These are phyloP conservation scores for Syngnathus acus DNA, from an alignment of 2,797 vertebrate species.

Conservation along the genomic window DNA sequence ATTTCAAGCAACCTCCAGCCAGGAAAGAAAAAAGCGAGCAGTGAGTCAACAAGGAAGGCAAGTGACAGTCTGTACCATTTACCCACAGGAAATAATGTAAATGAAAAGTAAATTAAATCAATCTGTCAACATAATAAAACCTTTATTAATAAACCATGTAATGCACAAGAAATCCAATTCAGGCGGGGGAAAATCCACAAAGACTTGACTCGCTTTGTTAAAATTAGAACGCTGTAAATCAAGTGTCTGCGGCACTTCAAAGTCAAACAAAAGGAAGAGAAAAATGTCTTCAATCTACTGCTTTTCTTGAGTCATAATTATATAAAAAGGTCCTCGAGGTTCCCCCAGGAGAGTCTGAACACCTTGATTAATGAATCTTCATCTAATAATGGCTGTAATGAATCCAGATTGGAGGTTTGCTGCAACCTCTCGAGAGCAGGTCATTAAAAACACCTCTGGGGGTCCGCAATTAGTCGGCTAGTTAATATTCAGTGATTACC, in stretches of 20 bases:
- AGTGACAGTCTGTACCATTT: slow-evolving; percentile 1
- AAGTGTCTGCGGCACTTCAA: not conserved
- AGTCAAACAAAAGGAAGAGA: slow-evolving; percentile 9
- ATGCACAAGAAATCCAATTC: not conserved
- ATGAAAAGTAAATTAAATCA: not conserved
- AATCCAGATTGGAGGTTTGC: slow-evolving; percentile 40
- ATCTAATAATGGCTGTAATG: slow-evolving; percentile 35
- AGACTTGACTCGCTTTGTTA: not conserved
- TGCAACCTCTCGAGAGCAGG: slow-evolving; percentile 31
- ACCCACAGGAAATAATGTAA: not conserved
- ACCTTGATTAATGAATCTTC: slow-evolving; percentile 55
- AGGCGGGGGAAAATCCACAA: not conserved
- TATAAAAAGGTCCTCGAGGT: slow-evolving; percentile 36
- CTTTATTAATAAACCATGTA: not conserved
- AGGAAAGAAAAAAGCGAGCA: slow-evolving; percentile 11
- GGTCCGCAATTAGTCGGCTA: slow-evolving; percentile 41
- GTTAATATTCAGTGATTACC: slow-evolving; percentile 46
- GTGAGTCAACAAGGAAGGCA: slow-evolving; percentile 31
- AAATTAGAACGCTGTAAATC: not conserved
- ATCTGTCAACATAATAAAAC: not conserved
- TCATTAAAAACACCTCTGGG: slow-evolving; percentile 38
- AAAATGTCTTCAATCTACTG: slow-evolving; percentile 19
- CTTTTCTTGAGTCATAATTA: slow-evolving; percentile 40
- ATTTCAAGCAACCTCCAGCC: slow-evolving; percentile 50
- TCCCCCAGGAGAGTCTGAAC: slow-evolving; percentile 42